Base-by-base conservation (phyloP, 1,140 invertebrate genomes). In the Procambarus virginalis region DNA sequence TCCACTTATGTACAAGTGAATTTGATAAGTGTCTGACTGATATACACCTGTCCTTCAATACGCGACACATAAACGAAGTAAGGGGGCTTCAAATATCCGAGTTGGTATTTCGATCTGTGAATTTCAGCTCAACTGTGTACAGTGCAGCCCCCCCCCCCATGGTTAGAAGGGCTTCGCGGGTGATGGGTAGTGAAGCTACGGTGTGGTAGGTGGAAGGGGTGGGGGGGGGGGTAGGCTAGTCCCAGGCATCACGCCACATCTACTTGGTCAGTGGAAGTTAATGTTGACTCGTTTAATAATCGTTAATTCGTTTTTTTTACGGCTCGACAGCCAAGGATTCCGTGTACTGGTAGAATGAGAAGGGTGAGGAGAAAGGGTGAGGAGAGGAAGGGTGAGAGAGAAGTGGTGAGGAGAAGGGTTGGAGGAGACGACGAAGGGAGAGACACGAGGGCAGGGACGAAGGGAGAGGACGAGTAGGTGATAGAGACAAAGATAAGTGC, bases 201-300 rank as follows among this genome's bases (percentile, higher is more conserved):
- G 78, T 12, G 6, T 34, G 48, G 34, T 20, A n/a, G 51, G 51
- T 55, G 51, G n/a, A n/a, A 55, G 49, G n/a, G 20, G 78, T 20
- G 78, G 49, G 22, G 9, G 78, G 20, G 46, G 78, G 49, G 2
- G 6, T 22, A 34, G 60, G 60, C 60, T 64, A 20, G 60, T 55
- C 51, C 4, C 10, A 10, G 60, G 55, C 58, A 51, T 55, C 78
- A 55, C 22, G 49, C 5, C 49, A 17, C 78, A 80, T 80, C 78
- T 80, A 17, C 78, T 80, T 80, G 49, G 78, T 80, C 49, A 80
- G 78, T 22, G 78, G 49, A 80, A 55, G 78, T 55, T 80, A 49
- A 80, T 80, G n/a, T n/a, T 49, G 58, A n/a, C n/a, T 20, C 14
- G 78, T 51, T 80, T 80, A 80, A 80, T 80, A 80, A 55, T 80